Evolutionary conservation across 2,113 vertebrate genomes (phyloP), one percentile per base, ranked within the genome.

Genomic region (Charina bottae): DNA sequence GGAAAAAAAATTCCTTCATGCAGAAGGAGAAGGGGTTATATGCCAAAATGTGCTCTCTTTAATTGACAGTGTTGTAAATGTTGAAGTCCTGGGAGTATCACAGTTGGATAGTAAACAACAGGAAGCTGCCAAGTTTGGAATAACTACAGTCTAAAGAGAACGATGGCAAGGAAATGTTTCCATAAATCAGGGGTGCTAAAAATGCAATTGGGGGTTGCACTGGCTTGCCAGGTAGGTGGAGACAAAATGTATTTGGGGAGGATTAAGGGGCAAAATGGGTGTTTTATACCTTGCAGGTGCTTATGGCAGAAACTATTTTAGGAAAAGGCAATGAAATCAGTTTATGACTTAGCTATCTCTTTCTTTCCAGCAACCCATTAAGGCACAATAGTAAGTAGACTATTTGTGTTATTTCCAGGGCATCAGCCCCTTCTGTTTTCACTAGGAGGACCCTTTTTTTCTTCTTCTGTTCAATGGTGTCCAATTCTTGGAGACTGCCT

Each of bases 81-180:
- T 84, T n/a, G 83, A 87, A 87, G 83, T 78, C 60, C 90, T 55
- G 6, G 8, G 87, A 91, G 37, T 78, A 89, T 10, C 4, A 21
- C 58, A 92, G 21, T 46, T 53, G 54, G 0, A 92, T 21, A 83
- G 62, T 85, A 90, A 93, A 62, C n/a, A 87, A 8, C 60, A 92
- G 58, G 89, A 56, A 91, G 8, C 59, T 94, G 23, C 33, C n/a
- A n/a, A 85, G 37, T 33, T 59, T 86, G 90, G 90, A 1, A 26
- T 60, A 19, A 21, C 56, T 28, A 4, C 83, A 59, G 0, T 19
- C 86, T 83, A 58, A 62, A n/a, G 13, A 88, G 37, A 83, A 59
- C 60, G 86, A 53, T 68, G 59, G 17, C 4, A 87, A 56, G 37
- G 53, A 83, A 46, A 58, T 46, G 28, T 85, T 46, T 64, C 90